Base-by-base conservation (phyloP, 2,113 vertebrate species). In the Platichthys stellatus region DNA sequence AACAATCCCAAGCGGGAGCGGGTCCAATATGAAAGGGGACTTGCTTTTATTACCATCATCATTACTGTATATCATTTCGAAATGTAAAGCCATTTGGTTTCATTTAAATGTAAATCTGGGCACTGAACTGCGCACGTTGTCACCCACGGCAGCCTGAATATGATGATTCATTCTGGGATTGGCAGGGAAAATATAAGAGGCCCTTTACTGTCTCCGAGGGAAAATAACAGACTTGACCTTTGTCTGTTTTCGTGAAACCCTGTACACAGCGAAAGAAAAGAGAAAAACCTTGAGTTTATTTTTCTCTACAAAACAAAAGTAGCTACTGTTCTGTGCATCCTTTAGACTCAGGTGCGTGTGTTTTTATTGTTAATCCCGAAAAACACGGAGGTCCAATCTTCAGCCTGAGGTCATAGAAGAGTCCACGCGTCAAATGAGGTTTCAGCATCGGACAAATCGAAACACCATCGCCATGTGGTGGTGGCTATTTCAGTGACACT, bases 51-150 rank as follows among this genome's bases (percentile, higher is more conserved):
- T 92, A 92, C 90, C 87, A 80, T 84, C 83, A 82, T 89, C 87
- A 91, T 90, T 90, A 93, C 91, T 86, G 88, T 92, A 92, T 90
- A 93, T 94, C 92, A 93, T 90, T 90, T 82, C 80, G 80, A 83
- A 92, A 87, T 92, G 89, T 92, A 87, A 76, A 85, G 90, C 89
- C 92, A 91, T 94, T 94, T 93, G 91, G 89, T 92, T 94, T 94
- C 92, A 95, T 95, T 95, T 93, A 94, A 93, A 95, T 95, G 93
- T 92, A 95, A 95, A 95, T 94, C 89, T 89, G 87, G 84, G 85
- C 78, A 76, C 84, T 86, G 86, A 93, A 78, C 77, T 90, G 81
- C 80, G 47, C 84, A 79, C 84, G 60, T 80, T 88, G 84, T 88
- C 84, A 89, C 83, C 82, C 74, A 60, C 79, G 57, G 86, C 84